Percentiles rank a stretch among this genome's conserved stretches.
Conservation (phyloP, 2,113 vertebrate species). For the Apus apus region DNA sequence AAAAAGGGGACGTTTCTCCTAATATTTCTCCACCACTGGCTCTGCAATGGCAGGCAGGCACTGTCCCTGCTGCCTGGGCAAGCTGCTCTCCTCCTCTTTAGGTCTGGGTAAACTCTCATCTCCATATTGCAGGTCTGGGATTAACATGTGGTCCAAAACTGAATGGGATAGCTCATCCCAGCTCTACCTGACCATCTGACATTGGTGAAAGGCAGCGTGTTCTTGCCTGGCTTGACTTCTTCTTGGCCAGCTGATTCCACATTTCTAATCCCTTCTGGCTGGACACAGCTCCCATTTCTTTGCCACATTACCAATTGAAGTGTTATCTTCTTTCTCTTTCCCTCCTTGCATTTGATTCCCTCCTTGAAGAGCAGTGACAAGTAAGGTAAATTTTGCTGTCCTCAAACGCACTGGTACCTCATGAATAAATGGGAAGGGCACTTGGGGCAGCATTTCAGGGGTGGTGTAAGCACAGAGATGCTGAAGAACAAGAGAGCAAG, state of each 20-base stretch:
- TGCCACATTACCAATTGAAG: fast-evolving
- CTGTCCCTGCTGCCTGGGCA: background rate
- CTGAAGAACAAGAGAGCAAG: background rate
- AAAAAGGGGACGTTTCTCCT: background rate
- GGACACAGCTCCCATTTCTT: background rate
- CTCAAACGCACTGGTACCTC: background rate
- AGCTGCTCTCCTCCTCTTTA: background rate
- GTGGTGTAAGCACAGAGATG: background rate
- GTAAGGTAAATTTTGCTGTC: background rate
- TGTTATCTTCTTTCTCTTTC: background rate
- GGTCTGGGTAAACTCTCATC: background rate
- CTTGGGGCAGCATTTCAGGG: background rate
- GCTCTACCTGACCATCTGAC: fast-evolving
- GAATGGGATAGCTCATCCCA: fast-evolving
- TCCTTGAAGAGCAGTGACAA: fast-evolving
- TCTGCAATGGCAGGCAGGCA: background rate
- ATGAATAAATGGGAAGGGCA: fast-evolving
- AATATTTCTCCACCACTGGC: fast-evolving
- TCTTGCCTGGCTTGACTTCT: background rate
- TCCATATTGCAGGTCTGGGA: background rate
- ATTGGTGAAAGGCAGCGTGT: fast-evolving
- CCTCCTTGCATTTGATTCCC: background rate
- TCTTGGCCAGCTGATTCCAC: background rate
- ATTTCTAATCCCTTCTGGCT: background rate
- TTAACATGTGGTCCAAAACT: background rate